Evolutionary conservation across 2,113 vertebrate genomes (phyloP), one percentile per base, ranked within the genome.

Genomic region (Taurulus bubalis): DNA sequence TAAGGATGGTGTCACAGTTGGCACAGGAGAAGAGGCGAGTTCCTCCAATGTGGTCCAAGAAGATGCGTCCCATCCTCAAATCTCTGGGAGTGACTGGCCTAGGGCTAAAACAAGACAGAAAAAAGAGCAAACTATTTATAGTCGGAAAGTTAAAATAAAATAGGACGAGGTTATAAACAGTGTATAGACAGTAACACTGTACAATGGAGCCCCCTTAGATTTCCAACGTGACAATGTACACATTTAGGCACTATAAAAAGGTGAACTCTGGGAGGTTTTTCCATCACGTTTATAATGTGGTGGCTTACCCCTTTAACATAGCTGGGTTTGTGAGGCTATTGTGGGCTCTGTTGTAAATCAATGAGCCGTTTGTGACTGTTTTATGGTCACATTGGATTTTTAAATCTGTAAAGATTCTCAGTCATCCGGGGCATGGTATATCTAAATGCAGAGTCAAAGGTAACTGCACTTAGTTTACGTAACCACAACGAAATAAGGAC

Each of bases 11-110:
- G 91, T 99, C 97, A 0, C 98, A 99, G 95, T 99, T 99, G 74
- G 98, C 98, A 26, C 97, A 99, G 85, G 98, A 99, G 91, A 99
- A 99, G 84, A 99, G 96, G 58, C 97, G 97, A n/a, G 98, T 99
- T 72, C 98, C 97, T 2, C 98, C 98, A 3, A 99, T 99, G 80
- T 99, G 98, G 93, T 99, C 98, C 93, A 99, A 92, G 92, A 99
- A 99, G 93, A 99, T 99, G 71, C 98, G 95, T 66, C 98, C 98
- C 98, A 99, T 99, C 70, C 90, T 91, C n/a, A 70, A 30, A 76
- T 75, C 70, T 69, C 38, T 40, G 4, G n/a, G 42, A 59, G 28
- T 18, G 45, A 69, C 40, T 69, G 30, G 42, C 56, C 67, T 60
- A 20, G 28, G 8, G 38, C 49, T 47, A 11, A 64, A 38, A 56